These are phyloP conservation scores for Myotis findleyi DNA, from an alignment of 2,797 vertebrate species.

Conservation along the genomic window DNA sequence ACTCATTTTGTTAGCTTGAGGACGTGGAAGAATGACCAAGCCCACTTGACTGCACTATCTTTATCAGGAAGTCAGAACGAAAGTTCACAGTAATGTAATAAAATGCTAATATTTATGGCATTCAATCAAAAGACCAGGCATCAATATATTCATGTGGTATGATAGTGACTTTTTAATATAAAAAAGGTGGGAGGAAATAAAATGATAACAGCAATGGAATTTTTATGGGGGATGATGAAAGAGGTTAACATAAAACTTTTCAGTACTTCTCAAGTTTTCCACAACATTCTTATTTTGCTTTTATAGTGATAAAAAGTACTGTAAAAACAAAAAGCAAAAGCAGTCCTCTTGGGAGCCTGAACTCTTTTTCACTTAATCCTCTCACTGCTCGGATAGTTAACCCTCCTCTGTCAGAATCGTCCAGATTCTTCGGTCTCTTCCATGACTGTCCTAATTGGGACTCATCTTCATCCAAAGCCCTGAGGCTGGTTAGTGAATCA, in stretches of 20 bases:
- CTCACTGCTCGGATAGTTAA: background rate
- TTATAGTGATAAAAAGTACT: background rate
- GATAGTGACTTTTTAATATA: background rate
- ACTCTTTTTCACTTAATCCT: background rate
- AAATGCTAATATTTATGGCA: background rate
- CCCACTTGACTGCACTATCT: background rate
- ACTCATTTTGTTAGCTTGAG: background rate
- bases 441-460: background rate
- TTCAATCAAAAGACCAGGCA: background rate
- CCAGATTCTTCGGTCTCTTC: background rate
- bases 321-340: background rate
- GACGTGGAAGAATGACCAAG: background rate
- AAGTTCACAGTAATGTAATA: background rate
- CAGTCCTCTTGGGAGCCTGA: background rate
- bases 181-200: background rate
- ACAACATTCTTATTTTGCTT: background rate
- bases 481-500: background rate
- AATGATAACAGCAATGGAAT: background rate
- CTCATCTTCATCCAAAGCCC: background rate
- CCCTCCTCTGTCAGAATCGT: background rate
- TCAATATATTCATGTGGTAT: background rate
- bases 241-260: background rate
- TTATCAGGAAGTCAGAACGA: background rate
- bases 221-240: constrained; percentile 10
- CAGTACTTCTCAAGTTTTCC: background rate